Conservation (phyloP, 2,797 vertebrate genomes). For the Galaxias olidus region DNA sequence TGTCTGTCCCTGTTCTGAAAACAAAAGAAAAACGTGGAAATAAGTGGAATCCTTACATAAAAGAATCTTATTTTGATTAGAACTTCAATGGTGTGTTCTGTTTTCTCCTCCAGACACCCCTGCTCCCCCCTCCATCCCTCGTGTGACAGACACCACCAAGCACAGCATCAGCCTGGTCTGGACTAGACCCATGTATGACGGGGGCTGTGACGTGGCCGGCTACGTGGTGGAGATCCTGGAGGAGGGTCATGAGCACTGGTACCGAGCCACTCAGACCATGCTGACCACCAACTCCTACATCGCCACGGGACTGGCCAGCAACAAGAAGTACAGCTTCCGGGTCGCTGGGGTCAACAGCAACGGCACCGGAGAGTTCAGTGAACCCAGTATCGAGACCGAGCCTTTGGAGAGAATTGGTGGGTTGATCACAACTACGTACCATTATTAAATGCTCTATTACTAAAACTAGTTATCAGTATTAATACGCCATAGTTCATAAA, state of each 20-base stretch:
- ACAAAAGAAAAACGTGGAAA: too few relatives aligned
- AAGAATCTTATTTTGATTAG: background rate
- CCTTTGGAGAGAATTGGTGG: slow-evolving; percentile 92
- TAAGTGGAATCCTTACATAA: too few relatives aligned
- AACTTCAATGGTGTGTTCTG: background rate
- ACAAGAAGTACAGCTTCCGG: slow-evolving; percentile 92
- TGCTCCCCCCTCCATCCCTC: slow-evolving; percentile 89
- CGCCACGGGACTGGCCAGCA: slow-evolving; percentile 82
- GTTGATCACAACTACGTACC: slow-evolving; percentile 35
- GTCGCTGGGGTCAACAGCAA: slow-evolving; percentile 90
- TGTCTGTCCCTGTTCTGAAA: too few relatives aligned
- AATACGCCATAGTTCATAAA: background rate
- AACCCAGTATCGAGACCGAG: slow-evolving; percentile 84
- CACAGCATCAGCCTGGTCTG: slow-evolving; percentile 94
- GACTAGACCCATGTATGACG: slow-evolving; percentile 96
- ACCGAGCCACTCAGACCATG: slow-evolving; percentile 85
- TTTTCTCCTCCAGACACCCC: slow-evolving; percentile 84
- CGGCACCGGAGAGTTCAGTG: slow-evolving; percentile 95
- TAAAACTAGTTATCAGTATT: background rate
- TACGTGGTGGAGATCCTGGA: slow-evolving; percentile 96
- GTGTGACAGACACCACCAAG: slow-evolving; percentile 92
- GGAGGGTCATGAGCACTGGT: slow-evolving; percentile 91
- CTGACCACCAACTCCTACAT: slow-evolving; percentile 85
- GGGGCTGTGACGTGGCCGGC: slow-evolving; percentile 88
- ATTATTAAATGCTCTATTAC: slow-evolving; percentile 23